phyloP scores from a whole-genome alignment of 2,797 vertebrate genomes.

The Podarcis siculus region DNA sequence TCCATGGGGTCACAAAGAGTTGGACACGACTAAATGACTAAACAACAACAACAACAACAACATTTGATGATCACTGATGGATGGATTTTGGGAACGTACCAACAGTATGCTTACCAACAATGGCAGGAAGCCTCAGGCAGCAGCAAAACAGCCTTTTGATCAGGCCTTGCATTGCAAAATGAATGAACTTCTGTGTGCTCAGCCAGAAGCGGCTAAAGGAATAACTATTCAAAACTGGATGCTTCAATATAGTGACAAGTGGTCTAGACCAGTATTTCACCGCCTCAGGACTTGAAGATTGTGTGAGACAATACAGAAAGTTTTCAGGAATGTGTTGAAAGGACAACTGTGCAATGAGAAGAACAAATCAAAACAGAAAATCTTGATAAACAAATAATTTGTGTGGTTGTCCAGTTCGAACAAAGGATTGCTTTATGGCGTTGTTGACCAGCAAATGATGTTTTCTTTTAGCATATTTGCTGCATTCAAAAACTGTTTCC shows the following conservation, averaged over 20 bases:
- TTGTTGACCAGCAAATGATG: neutral
- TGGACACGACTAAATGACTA: no score
- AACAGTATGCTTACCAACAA: neutral
- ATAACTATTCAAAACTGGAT: neutral
- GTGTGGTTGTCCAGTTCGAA: neutral
- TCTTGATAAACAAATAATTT: neutral
- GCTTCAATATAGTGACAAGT: neutral
- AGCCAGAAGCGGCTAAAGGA: neutral
- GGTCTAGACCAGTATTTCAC: neutral
- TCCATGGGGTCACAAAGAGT: no score
- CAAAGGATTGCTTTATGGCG: neutral
- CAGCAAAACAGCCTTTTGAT: neutral
- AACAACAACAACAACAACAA: no score
- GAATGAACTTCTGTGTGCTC: neutral
- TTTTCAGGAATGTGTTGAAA: neutral
- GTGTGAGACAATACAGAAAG: neutral
- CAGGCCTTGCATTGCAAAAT: neutral
- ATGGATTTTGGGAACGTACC: neutral
- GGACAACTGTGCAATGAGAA: neutral
- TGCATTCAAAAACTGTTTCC: neutral
- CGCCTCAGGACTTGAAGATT: neutral
- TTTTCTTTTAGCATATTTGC: neutral
- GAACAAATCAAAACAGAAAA: neutral
- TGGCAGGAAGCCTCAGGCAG: neutral
- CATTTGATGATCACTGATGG: neutral